phyloP scores from a whole-genome alignment of 2,113 vertebrate species.

The Stegastes partitus region DNA sequence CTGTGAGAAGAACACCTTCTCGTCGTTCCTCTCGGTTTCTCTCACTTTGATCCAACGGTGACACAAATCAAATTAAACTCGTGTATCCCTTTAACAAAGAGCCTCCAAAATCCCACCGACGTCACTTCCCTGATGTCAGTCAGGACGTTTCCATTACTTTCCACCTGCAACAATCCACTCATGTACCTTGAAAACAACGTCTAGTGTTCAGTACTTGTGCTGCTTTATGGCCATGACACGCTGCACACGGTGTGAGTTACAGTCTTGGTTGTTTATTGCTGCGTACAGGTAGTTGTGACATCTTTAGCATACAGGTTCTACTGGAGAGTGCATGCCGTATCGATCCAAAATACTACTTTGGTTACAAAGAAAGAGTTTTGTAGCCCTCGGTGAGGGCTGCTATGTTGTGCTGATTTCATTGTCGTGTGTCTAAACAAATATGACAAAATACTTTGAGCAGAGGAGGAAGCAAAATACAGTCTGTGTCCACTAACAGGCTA shows the following conservation, averaged over 20 bases:
- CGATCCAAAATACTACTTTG: conserved; percentile 69
- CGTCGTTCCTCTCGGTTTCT: too few relatives aligned
- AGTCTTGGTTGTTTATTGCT: conserved; percentile 76
- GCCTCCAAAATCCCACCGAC: too few relatives aligned
- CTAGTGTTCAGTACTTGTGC: too few relatives aligned
- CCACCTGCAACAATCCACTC: too few relatives aligned
- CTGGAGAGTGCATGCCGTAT: conserved; percentile 51
- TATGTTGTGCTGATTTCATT: conserved; percentile 63
- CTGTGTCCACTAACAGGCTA: conserved; percentile 64
- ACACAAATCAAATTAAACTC: too few relatives aligned
- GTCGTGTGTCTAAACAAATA: conserved; percentile 61
- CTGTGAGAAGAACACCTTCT: too few relatives aligned
- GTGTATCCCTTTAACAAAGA: too few relatives aligned
- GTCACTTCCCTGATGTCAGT: too few relatives aligned
- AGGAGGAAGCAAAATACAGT: conserved; percentile 65
- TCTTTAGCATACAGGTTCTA: conserved; percentile 59
- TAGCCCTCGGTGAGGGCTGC: conserved; percentile 52
- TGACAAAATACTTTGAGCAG: conserved; percentile 65
- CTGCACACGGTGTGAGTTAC: conserved; percentile 25
- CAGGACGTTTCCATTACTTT: too few relatives aligned
- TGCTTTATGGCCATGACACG: conserved; percentile 18
- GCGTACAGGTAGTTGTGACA: conserved; percentile 68
- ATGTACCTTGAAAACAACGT: too few relatives aligned
- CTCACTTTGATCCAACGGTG: too few relatives aligned
- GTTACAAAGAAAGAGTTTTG: conserved; percentile 65